These are phyloP conservation scores for Hestina assimilis DNA, from an alignment of 1,140 invertebrate species.

Conservation along the genomic window DNA sequence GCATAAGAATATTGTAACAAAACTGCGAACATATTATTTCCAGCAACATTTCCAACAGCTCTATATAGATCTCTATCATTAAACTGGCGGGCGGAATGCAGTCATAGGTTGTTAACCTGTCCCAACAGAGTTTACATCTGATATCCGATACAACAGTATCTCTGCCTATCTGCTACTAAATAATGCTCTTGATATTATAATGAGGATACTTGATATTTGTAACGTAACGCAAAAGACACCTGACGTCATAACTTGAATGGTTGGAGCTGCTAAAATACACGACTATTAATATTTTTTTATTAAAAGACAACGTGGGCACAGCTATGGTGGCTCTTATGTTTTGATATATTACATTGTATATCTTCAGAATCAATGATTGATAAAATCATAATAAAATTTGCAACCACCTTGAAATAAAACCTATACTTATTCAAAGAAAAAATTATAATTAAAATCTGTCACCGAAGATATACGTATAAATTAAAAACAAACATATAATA, in stretches of 20 bases:
- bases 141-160: slow-evolving; percentile 60
- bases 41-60: slow-evolving; percentile 25
- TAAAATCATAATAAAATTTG: too few species aligned
- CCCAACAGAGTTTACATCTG: slow-evolving; percentile 53
- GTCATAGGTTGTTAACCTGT: slow-evolving; percentile 62
- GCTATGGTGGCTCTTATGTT: too few species aligned
- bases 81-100: slow-evolving; percentile 51
- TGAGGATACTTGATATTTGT: slow-evolving; percentile 36
- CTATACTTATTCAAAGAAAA: too few species aligned
- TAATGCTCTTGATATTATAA: slow-evolving; percentile 56
- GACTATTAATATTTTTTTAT: too few species aligned
- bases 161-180: slow-evolving; percentile 52
- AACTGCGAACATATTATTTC: background rate
- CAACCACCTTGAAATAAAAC: too few species aligned
- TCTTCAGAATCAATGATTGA: too few species aligned
- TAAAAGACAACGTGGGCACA: too few species aligned
- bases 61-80: slow-evolving; percentile 50
- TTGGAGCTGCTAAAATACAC: too few species aligned
- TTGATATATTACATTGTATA: too few species aligned
- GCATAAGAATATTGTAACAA: background rate
- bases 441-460: too few species aligned
- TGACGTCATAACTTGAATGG: background rate
- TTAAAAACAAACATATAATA: too few species aligned
- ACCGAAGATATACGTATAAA: too few species aligned
- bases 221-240: slow-evolving; percentile 6